A percentile compares a stretch with the other conserved stretches of the same genome.
These are phyloP conservation scores for Capreolus pygargus DNA, from an alignment of 2,113 vertebrate species.

Conservation along the genomic window DNA sequence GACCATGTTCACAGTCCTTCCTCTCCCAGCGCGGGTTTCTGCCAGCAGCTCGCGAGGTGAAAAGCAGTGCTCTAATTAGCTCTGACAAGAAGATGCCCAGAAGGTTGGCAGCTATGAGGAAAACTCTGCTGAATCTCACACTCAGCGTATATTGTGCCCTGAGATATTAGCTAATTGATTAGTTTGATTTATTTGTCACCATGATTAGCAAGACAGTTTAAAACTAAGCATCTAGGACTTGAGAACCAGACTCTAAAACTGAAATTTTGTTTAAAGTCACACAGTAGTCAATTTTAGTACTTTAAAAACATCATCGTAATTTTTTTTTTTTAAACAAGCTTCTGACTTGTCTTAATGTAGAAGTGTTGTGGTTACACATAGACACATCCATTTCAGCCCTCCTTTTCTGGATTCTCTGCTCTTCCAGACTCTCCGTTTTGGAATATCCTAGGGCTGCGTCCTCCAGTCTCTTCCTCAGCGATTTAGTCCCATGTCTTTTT, in stretches of 20 bases:
- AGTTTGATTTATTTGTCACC: not conserved
- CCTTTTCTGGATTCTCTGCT: not conserved
- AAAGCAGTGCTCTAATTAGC: not conserved
- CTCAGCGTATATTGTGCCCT: not conserved
- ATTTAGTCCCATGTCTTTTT: not conserved
- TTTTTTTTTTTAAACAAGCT: not conserved
- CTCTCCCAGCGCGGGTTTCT: fast-evolving
- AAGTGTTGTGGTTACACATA: fast-evolving
- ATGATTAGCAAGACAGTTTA: not conserved
- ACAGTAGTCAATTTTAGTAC: not conserved
- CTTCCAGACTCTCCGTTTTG: not conserved
- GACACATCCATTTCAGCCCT: not conserved
- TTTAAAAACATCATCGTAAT: not conserved
- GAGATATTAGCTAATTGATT: not conserved
- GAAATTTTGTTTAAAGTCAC: not conserved
- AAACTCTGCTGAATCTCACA: not conserved
- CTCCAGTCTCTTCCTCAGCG: not conserved
- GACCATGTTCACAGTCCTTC: fast-evolving
- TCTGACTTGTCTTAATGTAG: not conserved
- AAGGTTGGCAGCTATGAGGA: not conserved
- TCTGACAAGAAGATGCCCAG: not conserved
- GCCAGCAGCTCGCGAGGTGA: not conserved
- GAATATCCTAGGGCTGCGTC: not conserved
- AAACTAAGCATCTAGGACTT: not conserved
- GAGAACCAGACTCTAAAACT: not conserved